Percentiles rank a stretch among this genome's conserved stretches.
Conservation (phyloP, 2,113 vertebrate species). For the Macrotis lagotis region DNA sequence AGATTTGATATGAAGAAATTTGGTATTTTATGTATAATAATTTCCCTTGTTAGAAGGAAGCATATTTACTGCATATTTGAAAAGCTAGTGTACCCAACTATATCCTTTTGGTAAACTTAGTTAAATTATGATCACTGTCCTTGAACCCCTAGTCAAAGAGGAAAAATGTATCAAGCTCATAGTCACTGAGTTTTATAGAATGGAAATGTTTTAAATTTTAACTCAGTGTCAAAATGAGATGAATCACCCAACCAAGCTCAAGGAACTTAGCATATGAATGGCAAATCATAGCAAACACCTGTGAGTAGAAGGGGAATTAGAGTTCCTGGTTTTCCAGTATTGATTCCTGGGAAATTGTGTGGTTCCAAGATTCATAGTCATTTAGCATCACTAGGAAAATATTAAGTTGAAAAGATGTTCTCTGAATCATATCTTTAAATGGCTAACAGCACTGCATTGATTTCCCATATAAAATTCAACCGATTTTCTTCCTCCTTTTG, state of each 20-base stretch:
- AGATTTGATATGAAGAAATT: conserved; percentile 73
- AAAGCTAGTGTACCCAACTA: conserved; percentile 68
- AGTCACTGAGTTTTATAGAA: conserved; percentile 41
- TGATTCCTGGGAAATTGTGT: not conserved
- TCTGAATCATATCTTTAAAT: not conserved
- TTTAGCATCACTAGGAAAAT: not conserved
- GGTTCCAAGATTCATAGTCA: not conserved
- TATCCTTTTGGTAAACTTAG: conserved; percentile 72
- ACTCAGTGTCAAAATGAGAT: not conserved
- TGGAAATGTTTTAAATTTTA: conserved; percentile 48
- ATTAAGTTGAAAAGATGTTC: not conserved
- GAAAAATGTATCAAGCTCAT: conserved; percentile 20
- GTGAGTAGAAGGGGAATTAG: not conserved
- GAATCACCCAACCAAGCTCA: conserved; percentile 40
- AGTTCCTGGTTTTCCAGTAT: not conserved
- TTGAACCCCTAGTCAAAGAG: conserved; percentile 24
- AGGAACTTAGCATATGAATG: conserved; percentile 46
- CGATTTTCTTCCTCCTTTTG: not conserved
- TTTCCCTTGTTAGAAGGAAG: conserved; percentile 64
- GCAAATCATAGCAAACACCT: conserved; percentile 37
- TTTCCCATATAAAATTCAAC: not conserved
- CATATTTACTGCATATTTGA: conserved; percentile 75
- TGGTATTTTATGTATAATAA: conserved; percentile 74
- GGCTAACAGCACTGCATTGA: not conserved
- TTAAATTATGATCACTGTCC: conserved; percentile 62